These are phyloP conservation scores for Plotosus lineatus DNA, from an alignment of 2,113 vertebrate species.

Conservation along the genomic window DNA sequence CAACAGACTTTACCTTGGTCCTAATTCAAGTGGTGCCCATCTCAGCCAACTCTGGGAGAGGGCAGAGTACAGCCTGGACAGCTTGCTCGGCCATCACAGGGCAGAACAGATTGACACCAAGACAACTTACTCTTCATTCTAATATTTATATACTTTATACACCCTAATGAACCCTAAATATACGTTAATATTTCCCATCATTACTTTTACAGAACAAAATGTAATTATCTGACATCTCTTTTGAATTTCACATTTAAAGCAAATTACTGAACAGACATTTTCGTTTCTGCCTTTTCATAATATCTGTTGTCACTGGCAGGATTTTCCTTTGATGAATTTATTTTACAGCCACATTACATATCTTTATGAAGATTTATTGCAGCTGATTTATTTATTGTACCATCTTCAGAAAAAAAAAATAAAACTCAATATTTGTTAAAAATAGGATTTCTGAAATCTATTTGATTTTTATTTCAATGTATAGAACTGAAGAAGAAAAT, in stretches of 20 bases:
- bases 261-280: neutral
- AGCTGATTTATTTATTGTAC: neutral
- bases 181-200: neutral
- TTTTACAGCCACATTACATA: neutral
- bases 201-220: neutral
- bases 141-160: no score
- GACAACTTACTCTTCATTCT: no score
- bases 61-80: no score
- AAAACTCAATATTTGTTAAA: constrained; percentile 15
- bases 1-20: no score
- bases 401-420: constrained; percentile 1
- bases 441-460: constrained; percentile 27
- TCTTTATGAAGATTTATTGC: neutral
- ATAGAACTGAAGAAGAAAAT: constrained; percentile 25
- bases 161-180: no score
- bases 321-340: neutral
- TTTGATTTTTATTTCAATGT: no score
- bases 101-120: no score
- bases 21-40: no score
- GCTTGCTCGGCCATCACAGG: no score
- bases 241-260: neutral
- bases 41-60: no score
- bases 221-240: neutral
- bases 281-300: neutral
- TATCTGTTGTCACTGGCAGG: neutral